These are phyloP conservation scores for Drosophila rellima DNA, from an alignment of 2,888 invertebrate species.

Conservation along the genomic window DNA sequence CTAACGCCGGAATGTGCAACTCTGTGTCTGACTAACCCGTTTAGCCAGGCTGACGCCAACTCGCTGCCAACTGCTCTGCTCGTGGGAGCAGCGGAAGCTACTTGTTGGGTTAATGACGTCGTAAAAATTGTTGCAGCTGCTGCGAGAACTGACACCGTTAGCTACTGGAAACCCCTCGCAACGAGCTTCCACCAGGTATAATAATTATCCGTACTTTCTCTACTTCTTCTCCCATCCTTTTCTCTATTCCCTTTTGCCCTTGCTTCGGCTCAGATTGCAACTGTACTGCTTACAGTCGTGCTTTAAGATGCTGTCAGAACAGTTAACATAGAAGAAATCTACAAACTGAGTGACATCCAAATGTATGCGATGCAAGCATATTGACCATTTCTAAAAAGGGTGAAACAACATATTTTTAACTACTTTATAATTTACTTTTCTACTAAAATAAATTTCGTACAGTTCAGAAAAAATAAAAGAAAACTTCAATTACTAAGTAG, in stretches of 20 bases:
- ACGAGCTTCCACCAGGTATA: slow-evolving; percentile 31
- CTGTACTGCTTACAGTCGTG: slow-evolving; percentile 22
- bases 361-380: slow-evolving; percentile 2
- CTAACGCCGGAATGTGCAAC: slow-evolving; percentile 51
- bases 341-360: neutral
- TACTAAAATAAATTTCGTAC: too few relatives aligned
- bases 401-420: too few relatives aligned
- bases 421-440: too few relatives aligned
- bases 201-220: slow-evolving; percentile 46
- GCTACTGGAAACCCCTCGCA: slow-evolving; percentile 24
- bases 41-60: slow-evolving; percentile 43
- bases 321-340: neutral
- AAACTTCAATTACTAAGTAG: neutral
- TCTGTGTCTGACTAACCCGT: slow-evolving; percentile 51
- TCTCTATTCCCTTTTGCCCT: neutral
- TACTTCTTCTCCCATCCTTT: neutral
- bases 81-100: slow-evolving; percentile 57
- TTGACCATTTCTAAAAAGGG: too few relatives aligned
- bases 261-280: slow-evolving; percentile 17
- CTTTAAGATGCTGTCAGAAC: slow-evolving; percentile 12
- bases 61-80: slow-evolving; percentile 7
- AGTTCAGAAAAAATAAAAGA: neutral
- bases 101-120: slow-evolving; percentile 76
- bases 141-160: slow-evolving; percentile 51
- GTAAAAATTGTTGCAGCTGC: slow-evolving; percentile 63